Conservation (phyloP, 2,113 vertebrate species). For the Verasper variegatus region DNA sequence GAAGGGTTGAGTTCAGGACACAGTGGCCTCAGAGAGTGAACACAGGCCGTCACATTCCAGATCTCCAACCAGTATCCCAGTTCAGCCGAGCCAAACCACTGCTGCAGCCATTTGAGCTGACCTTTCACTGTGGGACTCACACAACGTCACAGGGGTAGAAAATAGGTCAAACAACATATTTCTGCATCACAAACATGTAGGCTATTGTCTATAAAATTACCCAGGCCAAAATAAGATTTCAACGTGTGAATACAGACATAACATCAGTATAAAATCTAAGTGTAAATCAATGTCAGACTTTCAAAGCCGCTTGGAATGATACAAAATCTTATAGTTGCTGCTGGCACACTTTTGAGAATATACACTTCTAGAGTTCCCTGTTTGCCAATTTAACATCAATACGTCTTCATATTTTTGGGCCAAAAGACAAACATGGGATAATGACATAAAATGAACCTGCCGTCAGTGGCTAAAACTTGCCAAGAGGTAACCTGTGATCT, state of each 20-base stretch:
- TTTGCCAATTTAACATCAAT: not conserved
- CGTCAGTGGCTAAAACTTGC: not conserved
- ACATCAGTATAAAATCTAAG: not conserved
- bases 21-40: conserved; percentile 61
- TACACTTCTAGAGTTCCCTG: not conserved
- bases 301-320: conserved; percentile 1
- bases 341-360: not conserved
- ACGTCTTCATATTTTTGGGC: not conserved
- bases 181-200: not conserved
- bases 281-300: not conserved
- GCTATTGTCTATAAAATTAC: no score
- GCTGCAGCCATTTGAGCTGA: conserved; percentile 22
- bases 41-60: conserved; percentile 55
- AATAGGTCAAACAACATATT: conserved; percentile 1
- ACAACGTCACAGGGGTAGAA: conserved; percentile 17
- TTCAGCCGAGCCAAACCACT: conserved; percentile 48
- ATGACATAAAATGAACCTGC: not conserved
- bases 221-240: not conserved
- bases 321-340: not conserved
- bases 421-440: not conserved
- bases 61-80: conserved; percentile 31
- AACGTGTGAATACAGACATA: not conserved
- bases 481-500: not conserved
- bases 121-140: conserved; percentile 22
- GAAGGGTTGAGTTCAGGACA: conserved; percentile 63